These are phyloP conservation scores for Xenus cinereus DNA, from an alignment of 2,113 vertebrate genomes.

Conservation along the genomic window DNA sequence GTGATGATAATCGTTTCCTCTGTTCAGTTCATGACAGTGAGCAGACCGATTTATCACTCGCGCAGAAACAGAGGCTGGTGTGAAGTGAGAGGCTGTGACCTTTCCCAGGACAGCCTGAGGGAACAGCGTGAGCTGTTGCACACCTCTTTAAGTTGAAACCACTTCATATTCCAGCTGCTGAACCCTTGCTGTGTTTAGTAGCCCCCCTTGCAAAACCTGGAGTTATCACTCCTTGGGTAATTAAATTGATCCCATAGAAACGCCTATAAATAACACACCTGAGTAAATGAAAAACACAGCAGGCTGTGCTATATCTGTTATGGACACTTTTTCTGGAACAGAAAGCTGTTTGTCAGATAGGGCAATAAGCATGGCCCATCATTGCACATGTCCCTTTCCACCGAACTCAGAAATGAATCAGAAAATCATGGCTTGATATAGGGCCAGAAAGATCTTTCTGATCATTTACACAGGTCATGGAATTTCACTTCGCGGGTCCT, in stretches of 20 bases:
- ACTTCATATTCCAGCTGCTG: background rate
- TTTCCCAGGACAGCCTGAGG: background rate
- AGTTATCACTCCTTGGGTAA: background rate
- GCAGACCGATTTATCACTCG: background rate
- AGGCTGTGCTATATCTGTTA: background rate
- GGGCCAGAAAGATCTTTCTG: background rate
- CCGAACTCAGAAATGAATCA: background rate
- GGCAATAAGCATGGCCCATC: background rate
- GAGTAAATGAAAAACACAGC: background rate
- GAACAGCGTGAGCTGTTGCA: background rate
- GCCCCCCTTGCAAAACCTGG: background rate
- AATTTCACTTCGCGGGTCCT: background rate
- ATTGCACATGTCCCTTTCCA: background rate
- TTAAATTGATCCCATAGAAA: background rate
- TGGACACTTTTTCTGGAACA: background rate
- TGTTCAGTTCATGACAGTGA: background rate
- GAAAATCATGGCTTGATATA: background rate
- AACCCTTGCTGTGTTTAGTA: background rate
- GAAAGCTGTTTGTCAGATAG: background rate
- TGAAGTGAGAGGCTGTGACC: background rate
- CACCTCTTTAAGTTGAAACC: background rate
- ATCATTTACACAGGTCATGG: background rate
- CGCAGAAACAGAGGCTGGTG: background rate
- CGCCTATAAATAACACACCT: background rate
- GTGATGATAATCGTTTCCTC: background rate